Evolutionary conservation across 2,113 vertebrate species (phyloP).

Genomic region (Alosa alosa): DNA sequence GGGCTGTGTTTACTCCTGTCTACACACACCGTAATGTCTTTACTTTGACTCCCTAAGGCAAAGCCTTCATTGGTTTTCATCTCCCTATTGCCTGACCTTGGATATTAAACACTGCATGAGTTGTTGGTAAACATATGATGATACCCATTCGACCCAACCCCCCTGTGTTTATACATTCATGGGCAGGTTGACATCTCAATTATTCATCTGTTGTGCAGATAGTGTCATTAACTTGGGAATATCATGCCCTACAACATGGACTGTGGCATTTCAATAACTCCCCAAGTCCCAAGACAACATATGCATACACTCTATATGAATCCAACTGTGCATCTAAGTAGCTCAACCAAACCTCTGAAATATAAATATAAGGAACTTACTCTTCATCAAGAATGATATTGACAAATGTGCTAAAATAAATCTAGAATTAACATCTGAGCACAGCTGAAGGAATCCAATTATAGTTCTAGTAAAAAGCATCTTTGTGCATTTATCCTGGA

Average conservation of each 20-base stretch:
- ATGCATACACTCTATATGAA: not conserved
- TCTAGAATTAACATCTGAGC: not conserved
- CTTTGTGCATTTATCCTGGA: not conserved
- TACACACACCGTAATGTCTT: not conserved
- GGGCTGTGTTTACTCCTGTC: not conserved
- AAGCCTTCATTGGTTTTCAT: not conserved
- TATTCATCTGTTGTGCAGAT: not conserved
- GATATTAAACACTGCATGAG: not conserved
- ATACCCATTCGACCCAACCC: not conserved
- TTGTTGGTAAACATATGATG: not conserved
- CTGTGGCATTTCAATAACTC: not conserved
- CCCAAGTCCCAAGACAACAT: not conserved
- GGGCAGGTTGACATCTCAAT: not conserved
- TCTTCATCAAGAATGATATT: not conserved
- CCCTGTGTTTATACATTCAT: not conserved
- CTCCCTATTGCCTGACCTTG: not conserved
- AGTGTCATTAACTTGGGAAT: not conserved
- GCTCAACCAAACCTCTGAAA: not conserved
- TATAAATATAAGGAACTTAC: not conserved
- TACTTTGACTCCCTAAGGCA: not conserved
- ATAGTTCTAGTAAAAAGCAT: not conserved
- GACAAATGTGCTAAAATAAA: not conserved
- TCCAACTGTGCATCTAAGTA: not conserved
- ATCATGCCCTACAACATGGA: not conserved
- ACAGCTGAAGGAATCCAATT: not conserved